Evolutionary conservation across 2,888 invertebrate species (phyloP).

Genomic region (Mellilla xanthometata): DNA sequence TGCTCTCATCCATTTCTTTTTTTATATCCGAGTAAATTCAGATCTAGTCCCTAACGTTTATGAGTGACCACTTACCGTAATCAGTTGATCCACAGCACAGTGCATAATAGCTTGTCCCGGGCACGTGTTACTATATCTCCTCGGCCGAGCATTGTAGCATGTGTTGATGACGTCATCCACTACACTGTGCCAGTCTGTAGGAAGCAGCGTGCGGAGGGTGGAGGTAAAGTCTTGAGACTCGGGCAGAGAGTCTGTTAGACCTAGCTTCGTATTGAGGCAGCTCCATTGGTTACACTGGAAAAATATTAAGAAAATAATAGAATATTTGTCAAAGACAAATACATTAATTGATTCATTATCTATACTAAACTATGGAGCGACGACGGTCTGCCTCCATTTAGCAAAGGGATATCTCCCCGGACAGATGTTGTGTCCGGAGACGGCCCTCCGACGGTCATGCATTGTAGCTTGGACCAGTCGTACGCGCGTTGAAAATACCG

Average conservation of each 20-base stretch:
- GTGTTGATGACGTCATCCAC: constrained; percentile 41
- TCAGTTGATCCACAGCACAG: constrained; percentile 64
- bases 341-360: too few species aligned
- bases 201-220: constrained; percentile 43
- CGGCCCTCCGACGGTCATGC: too few species aligned
- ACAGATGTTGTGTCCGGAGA: too few species aligned
- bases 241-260: constrained; percentile 49
- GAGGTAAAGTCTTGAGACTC: constrained; percentile 35
- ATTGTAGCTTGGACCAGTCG: too few species aligned
- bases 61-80: constrained; percentile 53
- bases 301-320: neutral
- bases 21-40: too few species aligned
- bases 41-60: too few species aligned
- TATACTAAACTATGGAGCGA: too few species aligned
- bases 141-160: constrained; percentile 50
- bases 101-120: constrained; percentile 66
- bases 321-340: too few species aligned
- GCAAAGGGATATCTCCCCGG: too few species aligned
- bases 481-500: too few species aligned
- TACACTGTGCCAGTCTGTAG: constrained; percentile 49
- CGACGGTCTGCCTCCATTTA: too few species aligned
- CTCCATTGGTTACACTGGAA: constrained; percentile 65
- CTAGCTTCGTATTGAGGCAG: constrained; percentile 56
- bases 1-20: too few species aligned
- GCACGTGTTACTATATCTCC: constrained; percentile 58